A percentile compares a stretch with the other conserved stretches of the same genome.
These are phyloP conservation scores for Lordiphosa collinella DNA, from an alignment of 1,140 invertebrate genomes.

Conservation along the genomic window DNA sequence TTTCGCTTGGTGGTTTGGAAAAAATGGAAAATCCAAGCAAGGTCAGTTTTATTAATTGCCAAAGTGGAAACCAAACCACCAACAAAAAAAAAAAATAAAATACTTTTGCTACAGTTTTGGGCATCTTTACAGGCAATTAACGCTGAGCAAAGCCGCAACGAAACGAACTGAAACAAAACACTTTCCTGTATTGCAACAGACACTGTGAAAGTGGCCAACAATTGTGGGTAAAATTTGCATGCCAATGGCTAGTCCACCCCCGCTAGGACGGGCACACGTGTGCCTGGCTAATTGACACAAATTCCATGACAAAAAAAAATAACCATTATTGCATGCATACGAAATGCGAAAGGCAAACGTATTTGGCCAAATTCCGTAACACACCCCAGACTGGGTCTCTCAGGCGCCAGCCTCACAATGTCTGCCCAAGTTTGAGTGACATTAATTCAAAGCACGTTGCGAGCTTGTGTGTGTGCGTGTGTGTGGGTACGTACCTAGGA, in stretches of 20 bases:
- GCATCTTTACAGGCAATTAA: conserved; percentile 75
- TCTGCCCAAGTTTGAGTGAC: conserved; percentile 51
- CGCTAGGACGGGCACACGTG: conserved; percentile 33
- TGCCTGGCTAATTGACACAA: conserved; percentile 65
- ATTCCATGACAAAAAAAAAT: conserved; percentile 64
- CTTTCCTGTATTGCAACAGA: conserved; percentile 70
- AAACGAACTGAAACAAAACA: conserved; percentile 46
- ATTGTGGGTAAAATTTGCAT: conserved; percentile 64
- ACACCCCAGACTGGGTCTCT: conserved; percentile 28
- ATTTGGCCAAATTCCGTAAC: conserved; percentile 59
- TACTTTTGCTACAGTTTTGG: conserved; percentile 40
- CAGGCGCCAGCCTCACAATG: conserved; percentile 25
- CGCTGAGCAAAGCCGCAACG: conserved; percentile 36
- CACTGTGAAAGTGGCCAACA: conserved; percentile 64
- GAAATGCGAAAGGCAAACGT: conserved; percentile 43
- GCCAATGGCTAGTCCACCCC: conserved; percentile 26
- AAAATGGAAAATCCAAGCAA: conserved; percentile 63
- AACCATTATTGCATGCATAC: conserved; percentile 45
- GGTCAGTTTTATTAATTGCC: conserved; percentile 75
- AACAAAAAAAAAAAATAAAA: conserved; percentile 24
- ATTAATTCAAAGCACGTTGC: conserved; percentile 67
- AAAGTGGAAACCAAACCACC: conserved; percentile 2
- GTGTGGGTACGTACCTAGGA: conserved; percentile 19
- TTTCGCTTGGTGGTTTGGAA: conserved; percentile 47
- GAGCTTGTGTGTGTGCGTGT: conserved; percentile 3